Percentiles rank a stretch among this genome's conserved stretches.
These are phyloP conservation scores for Pteropus rufus DNA, from an alignment of 2,797 vertebrate species.

Conservation along the genomic window DNA sequence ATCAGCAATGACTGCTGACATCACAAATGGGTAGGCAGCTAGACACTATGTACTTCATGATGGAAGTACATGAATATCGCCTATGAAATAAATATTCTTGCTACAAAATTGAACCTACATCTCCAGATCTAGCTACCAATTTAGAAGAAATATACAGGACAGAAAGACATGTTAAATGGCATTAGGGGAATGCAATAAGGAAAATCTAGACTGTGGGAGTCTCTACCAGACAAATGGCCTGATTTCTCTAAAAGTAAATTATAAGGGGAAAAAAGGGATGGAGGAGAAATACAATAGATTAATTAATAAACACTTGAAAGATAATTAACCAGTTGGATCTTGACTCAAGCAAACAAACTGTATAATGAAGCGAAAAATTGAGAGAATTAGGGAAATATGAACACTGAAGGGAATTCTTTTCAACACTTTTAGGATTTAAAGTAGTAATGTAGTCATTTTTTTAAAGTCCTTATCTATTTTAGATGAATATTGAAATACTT, in stretches of 20 bases:
- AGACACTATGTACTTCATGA: not conserved
- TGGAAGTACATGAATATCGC: not conserved
- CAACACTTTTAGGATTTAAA: not conserved
- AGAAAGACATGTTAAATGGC: not conserved
- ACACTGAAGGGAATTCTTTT: not conserved
- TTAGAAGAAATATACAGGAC: not conserved
- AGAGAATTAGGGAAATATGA: not conserved
- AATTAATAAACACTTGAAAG: not conserved
- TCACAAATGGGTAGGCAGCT: not conserved
- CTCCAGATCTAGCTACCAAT: not conserved
- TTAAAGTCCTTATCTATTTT: not conserved
- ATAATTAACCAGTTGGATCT: not conserved
- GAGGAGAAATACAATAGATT: not conserved
- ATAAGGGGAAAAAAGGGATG: not conserved
- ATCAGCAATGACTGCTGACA: not conserved
- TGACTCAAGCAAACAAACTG: not conserved
- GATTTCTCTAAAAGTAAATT: slow-evolving; percentile 28
- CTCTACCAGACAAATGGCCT: not conserved
- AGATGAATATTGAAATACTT: not conserved
- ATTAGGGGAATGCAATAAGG: not conserved
- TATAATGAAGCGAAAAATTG: not conserved
- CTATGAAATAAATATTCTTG: not conserved
- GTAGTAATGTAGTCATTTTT: not conserved
- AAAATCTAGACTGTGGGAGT: not conserved
- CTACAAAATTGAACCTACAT: not conserved